Base-by-base conservation (phyloP, 1,140 invertebrate genomes). In the Sitophilus oryzae region DNA sequence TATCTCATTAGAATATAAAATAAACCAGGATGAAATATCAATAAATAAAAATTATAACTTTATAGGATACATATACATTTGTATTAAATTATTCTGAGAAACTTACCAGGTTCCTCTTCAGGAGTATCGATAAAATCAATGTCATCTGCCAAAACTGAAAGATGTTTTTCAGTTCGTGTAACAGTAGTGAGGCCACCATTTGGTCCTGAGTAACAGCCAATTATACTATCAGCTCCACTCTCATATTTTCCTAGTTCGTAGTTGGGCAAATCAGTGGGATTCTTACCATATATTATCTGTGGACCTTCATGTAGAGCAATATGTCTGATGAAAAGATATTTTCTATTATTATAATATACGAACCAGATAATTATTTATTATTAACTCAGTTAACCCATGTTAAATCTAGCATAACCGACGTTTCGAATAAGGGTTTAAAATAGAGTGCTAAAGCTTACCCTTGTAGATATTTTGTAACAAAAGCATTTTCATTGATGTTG, bases 181-280 rank as follows among this genome's bases (percentile, higher is more conserved):
- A 90, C 85, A 11, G 82, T 81, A 1, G 84, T 86, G 9, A 89
- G 76, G 4, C 86, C 88, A 44, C 84, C 85, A 56, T 86, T 81
- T 1, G 88, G 88, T 2, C 88, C 88, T 4, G 87, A 89, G 60
- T 78, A 81, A 25, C 86, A 82, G 14, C 84, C 79, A 21, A 82
- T 71, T 34, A 89, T 76, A 30, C 69, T 70, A 9, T 74, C 68
- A 44, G 75, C 64, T 54, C 79, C 75, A 42, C 71, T 74, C 25
- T 74, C 70, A 70, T 82, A 76, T 61, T 71, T 47, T 1, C 71
- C 78, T 14, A 85, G 62, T 40, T 76, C 69, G 36, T 76, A 76
- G 20, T 76, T 75, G 11, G 83, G 83, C 44, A 85, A 70, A 62
- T 85, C 82, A 25, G 82, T 80, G 30, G 82, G 79, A 62, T 77